Evolutionary conservation across 30 jellyfish, hydroid and myxozoan genomes (phyloP).

Genomic region (Pseudorhiza aurosa): DNA sequence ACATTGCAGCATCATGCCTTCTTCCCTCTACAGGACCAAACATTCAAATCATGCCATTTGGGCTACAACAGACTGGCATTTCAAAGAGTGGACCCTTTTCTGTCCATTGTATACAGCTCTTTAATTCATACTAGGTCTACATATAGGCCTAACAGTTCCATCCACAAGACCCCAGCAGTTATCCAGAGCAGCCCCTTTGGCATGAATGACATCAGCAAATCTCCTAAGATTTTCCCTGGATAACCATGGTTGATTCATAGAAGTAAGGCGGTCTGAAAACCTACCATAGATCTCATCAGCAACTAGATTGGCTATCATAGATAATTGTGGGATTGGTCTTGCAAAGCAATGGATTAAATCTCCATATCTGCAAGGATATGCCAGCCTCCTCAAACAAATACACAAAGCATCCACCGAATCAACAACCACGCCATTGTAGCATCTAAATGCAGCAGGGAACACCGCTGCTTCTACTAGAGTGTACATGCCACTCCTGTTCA

Average conservation of each 20-base stretch:
- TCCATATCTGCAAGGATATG: slow-evolving; percentile 33
- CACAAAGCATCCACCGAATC: slow-evolving; percentile 32
- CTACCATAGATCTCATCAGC: background rate
- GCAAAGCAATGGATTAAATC: slow-evolving; percentile 19
- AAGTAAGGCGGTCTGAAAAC: slow-evolving; percentile 22
- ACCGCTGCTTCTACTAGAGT: background rate
- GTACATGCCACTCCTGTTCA: slow-evolving; percentile 3
- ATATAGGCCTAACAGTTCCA: slow-evolving; percentile 23
- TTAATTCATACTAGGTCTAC: slow-evolving; percentile 15
- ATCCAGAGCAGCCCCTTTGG: background rate
- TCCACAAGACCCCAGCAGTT: slow-evolving; percentile 36
- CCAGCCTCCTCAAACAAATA: slow-evolving; percentile 16
- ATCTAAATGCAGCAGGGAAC: slow-evolving; percentile 11
- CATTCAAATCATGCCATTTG: slow-evolving; percentile 29
- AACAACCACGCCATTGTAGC: slow-evolving; percentile 36
- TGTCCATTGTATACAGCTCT: slow-evolving; percentile 44
- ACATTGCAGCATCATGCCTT: slow-evolving; percentile 49
- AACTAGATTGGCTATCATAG: background rate
- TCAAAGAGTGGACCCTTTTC: slow-evolving; percentile 18
- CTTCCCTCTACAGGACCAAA: slow-evolving; percentile 29
- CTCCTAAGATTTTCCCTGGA: background rate
- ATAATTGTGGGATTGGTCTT: slow-evolving; percentile 49
- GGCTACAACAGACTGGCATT: slow-evolving; percentile 37
- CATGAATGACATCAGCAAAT: background rate
- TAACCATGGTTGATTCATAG: slow-evolving; percentile 13